These are phyloP conservation scores for Rugalucina vietnamica DNA, from an alignment of 2,888 invertebrate genomes.

Conservation along the genomic window DNA sequence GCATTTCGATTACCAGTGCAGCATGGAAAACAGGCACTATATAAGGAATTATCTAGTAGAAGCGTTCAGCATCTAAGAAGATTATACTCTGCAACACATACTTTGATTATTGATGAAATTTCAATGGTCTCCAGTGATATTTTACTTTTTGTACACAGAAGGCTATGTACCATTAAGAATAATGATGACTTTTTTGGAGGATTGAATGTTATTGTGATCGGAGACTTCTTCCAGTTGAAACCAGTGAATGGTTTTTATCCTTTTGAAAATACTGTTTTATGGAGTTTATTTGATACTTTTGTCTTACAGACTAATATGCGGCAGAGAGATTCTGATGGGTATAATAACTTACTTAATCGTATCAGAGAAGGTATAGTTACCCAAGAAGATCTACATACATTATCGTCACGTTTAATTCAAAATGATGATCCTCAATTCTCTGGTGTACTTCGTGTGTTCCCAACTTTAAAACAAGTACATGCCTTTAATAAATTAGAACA, in stretches of 20 bases:
- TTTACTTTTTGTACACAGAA: conserved; percentile 38
- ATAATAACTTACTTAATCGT: conserved; percentile 16
- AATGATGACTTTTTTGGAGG: conserved; percentile 41
- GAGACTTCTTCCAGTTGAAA: conserved; percentile 52
- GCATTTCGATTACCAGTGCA: conserved; percentile 45
- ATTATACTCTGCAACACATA: conserved; percentile 37
- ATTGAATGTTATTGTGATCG: conserved; percentile 44
- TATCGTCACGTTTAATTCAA: conserved; percentile 9
- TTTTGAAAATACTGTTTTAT: conserved; percentile 35
- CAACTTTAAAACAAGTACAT: conserved; percentile 22
- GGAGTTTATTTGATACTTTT: conserved; percentile 44
- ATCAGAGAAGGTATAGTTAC: conserved; percentile 27
- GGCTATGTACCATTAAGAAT: conserved; percentile 38
- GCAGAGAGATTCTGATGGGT: not conserved
- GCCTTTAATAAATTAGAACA: conserved; percentile 15
- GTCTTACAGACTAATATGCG: conserved; percentile 41
- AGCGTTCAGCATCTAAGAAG: conserved; percentile 27
- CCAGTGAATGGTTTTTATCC: conserved; percentile 42
- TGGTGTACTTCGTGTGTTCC: conserved; percentile 24
- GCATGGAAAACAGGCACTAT: conserved; percentile 48
- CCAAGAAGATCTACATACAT: not conserved
- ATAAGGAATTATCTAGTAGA: conserved; percentile 33
- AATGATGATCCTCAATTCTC: conserved; percentile 19
- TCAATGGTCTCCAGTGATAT: conserved; percentile 47
- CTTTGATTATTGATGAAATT: conserved; percentile 58